Conservation (phyloP, 2,797 vertebrate species). For the Avahi laniger region DNA sequence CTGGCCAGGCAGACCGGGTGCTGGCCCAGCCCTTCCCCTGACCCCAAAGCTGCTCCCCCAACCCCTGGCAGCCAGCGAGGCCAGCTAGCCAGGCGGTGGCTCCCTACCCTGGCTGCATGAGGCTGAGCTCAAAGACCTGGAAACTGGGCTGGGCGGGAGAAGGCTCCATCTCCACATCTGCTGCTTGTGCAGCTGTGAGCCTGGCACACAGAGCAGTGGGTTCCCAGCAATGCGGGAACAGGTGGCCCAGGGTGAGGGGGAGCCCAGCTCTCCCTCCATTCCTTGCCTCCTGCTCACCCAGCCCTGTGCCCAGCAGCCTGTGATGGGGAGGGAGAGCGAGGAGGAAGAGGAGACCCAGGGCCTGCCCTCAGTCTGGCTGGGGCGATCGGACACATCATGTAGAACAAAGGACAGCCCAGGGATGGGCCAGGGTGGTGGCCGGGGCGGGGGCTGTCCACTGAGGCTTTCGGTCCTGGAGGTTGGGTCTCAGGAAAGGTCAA, state of each 20-base stretch:
- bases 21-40: background rate
- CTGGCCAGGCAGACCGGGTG: background rate
- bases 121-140: background rate
- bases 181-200: background rate
- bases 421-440: background rate
- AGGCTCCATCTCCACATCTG: background rate
- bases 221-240: background rate
- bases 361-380: background rate
- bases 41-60: background rate
- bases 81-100: background rate
- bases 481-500: background rate
- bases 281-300: background rate
- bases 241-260: background rate
- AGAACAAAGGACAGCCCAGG: no score
- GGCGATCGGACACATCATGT: background rate
- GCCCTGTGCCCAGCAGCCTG: background rate
- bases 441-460: background rate
- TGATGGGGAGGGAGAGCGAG: accelerated
- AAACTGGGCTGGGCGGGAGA: background rate
- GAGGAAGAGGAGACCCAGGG: background rate
- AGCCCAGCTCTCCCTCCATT: background rate
- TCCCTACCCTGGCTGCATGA: background rate
- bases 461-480: background rate
- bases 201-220: accelerated
- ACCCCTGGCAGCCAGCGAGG: background rate